Base-by-base conservation (phyloP, 2,113 vertebrate genomes). In the Tenebrosternarchus preto region DNA sequence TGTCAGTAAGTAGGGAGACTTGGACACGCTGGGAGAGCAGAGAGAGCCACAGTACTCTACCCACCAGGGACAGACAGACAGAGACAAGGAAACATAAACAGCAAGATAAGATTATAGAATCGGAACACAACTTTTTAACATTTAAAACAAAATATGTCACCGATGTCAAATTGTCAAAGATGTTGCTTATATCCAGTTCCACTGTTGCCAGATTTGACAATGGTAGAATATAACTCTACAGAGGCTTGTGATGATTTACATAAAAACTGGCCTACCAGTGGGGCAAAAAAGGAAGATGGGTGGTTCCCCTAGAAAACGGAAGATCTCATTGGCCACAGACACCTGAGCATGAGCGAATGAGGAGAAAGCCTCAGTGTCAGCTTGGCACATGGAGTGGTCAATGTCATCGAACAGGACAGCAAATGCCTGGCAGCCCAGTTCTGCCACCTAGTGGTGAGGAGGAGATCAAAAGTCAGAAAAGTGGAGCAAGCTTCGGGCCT, bases 381-480 rank as follows among this genome's bases (percentile, higher is more conserved):
- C 93, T 82, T 94, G 94, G 87, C 95, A 95, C 93, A 96, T 90
- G 88, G 92, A 93, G 86, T 95, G 94, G 85, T 95, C 93, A 11
- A 96, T 95, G 91, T 96, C 95, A 0, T 95, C 95, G 0, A 96
- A 96, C 78, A 96, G 92, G 82, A 96, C 89, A 0, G 95, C 94
- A 20, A 95, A 96, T 5, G 94, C 94, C 83, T 83, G 82, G 88
- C 95, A 96, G 1, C 95, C 95, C 85, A 95, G 84, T 74, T 94
- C 93, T 72, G 94, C 92, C 72, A 95, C 94, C 95, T 96, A 86
- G 33, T 64, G n/a, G 25, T 39, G 73, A 60, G 12, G 50, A 63
- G 27, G 16, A 39, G 61, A 50, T 20, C 8, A 1, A 57, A 76
- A 7, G 2, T 60, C 46, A 75, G 50, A 36, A n/a, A 80, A 67